These are phyloP conservation scores for Taxidea taxus DNA, from an alignment of 2,113 vertebrate species.

Conservation along the genomic window DNA sequence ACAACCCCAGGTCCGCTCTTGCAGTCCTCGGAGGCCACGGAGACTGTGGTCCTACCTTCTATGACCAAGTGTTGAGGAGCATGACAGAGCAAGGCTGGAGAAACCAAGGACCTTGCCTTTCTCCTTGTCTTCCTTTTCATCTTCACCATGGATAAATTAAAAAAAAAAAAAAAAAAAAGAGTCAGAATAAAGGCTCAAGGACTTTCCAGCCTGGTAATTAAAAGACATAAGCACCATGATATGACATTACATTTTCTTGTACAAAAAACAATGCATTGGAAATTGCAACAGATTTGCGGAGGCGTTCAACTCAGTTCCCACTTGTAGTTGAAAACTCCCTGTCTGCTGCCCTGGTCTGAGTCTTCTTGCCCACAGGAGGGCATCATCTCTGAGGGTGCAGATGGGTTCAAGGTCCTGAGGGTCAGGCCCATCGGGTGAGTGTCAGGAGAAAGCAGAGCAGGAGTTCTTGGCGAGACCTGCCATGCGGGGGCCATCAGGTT, in stretches of 20 bases:
- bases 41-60: neutral
- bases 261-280: neutral
- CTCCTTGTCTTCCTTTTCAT: neutral
- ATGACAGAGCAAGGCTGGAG: neutral
- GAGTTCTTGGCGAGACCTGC: neutral
- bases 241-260: neutral
- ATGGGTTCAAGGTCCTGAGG: neutral
- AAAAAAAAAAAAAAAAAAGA: neutral
- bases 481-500: rapidly evolving
- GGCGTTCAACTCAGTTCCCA: neutral
- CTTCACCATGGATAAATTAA: neutral
- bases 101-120: neutral
- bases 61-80: neutral
- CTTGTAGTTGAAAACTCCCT: neutral
- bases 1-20: neutral
- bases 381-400: neutral
- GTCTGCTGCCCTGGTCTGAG: neutral
- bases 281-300: neutral
- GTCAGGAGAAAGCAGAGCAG: neutral
- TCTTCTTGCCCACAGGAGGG: neutral
- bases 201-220: neutral
- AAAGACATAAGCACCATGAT: neutral
- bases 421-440: neutral
- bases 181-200: neutral
- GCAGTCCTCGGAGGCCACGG: rapidly evolving